phyloP scores from a whole-genome alignment of 2,888 invertebrate species.

The Eulithis prunata region DNA sequence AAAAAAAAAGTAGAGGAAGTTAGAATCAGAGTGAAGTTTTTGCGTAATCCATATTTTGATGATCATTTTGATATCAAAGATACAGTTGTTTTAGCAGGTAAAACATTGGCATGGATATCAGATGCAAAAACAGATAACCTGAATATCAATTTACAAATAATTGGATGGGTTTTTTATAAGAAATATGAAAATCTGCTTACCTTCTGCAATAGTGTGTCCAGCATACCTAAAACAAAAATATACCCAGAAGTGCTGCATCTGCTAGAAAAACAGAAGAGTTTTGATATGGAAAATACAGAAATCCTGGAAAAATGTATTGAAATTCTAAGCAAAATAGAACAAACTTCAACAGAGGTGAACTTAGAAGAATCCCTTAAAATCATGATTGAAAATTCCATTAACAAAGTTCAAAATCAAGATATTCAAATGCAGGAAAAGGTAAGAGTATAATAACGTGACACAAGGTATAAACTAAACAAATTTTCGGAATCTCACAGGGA shows the following conservation, averaged over 20 bases:
- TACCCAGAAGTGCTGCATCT: constrained; percentile 63
- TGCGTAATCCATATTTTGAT: constrained; percentile 93
- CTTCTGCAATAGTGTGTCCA: constrained; percentile 54
- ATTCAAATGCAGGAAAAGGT: constrained; percentile 84
- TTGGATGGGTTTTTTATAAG: constrained; percentile 87
- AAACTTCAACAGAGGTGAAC: constrained; percentile 48
- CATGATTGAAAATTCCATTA: constrained; percentile 81
- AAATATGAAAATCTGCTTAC: constrained; percentile 84
- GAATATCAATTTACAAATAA: constrained; percentile 83
- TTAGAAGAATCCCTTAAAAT: constrained; percentile 78
- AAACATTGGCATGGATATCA: constrained; percentile 89
- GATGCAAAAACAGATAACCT: constrained; percentile 75
- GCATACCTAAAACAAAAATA: constrained; percentile 57
- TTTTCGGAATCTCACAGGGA: no score
- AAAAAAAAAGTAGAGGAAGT: constrained; percentile 84
- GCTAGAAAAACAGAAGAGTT: constrained; percentile 53
- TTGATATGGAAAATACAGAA: constrained; percentile 50
- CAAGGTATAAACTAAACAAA: no score
- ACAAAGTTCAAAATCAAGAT: constrained; percentile 82
- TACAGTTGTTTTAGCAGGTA: constrained; percentile 89
- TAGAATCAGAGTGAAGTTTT: constrained; percentile 90
- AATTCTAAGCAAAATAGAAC: constrained; percentile 50
- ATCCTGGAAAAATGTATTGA: constrained; percentile 55
- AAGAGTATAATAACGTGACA: constrained; percentile 19
- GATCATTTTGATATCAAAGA: constrained; percentile 95